phyloP scores from a whole-genome alignment of 2,888 invertebrate genomes.

The Danaus chrysippus region DNA sequence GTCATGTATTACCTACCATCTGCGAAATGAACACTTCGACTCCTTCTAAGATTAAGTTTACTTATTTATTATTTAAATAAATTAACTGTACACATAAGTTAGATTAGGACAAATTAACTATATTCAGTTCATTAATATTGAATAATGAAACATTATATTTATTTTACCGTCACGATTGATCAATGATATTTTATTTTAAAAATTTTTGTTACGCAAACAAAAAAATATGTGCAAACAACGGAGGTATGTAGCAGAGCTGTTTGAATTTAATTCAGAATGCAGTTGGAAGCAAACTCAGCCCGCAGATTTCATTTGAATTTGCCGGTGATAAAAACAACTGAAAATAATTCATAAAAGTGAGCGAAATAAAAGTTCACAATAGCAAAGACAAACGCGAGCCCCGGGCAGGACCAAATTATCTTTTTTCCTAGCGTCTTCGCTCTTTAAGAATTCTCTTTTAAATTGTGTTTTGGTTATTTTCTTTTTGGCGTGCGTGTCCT shows the following conservation, averaged over 20 bases:
- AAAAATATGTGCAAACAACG: constrained; percentile 23
- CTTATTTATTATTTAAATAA: no score
- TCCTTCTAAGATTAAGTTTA: no score
- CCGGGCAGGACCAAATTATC: constrained; percentile 67
- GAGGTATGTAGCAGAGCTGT: neutral
- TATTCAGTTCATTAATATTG: no score
- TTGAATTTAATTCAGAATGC: constrained; percentile 30
- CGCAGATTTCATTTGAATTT: constrained; percentile 56
- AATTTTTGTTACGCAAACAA: constrained; percentile 13
- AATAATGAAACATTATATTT: no score
- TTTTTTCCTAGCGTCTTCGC: constrained; percentile 69
- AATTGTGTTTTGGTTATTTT: constrained; percentile 73
- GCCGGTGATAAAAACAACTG: constrained; percentile 69
- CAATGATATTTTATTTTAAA: no score
- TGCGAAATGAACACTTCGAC: no score
- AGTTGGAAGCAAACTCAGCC: constrained; percentile 39
- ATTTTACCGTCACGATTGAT: no score
- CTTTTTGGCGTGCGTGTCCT: constrained; percentile 66
- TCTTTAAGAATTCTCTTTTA: constrained; percentile 77
- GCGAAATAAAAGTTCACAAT: constrained; percentile 74
- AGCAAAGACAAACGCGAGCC: constrained; percentile 73
- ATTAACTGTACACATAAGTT: no score
- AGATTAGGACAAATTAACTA: no score
- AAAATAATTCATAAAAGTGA: constrained; percentile 75
- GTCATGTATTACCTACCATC: constrained; percentile 23